Evolutionary conservation across 2,888 invertebrate genomes (phyloP).

Genomic region (Cosmorhoe ocellata): DNA sequence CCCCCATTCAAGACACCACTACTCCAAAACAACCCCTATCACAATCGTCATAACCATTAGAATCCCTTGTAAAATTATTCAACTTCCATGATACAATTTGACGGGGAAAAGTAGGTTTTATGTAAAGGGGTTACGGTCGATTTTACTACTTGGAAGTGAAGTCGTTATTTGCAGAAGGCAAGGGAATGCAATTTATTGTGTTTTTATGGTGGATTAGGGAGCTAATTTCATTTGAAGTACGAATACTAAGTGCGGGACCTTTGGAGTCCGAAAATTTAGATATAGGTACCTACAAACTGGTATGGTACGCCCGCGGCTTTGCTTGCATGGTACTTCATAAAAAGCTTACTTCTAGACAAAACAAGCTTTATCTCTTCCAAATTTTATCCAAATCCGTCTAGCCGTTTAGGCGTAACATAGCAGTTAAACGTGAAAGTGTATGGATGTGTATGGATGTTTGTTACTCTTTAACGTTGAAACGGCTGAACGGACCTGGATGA

Average conservation of each 20-base stretch:
- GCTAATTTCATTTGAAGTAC: slow-evolving; percentile 30
- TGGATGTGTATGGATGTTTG: too few relatives aligned
- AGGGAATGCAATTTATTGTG: slow-evolving; percentile 25
- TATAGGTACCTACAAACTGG: too few relatives aligned
- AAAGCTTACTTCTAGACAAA: too few relatives aligned
- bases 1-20: slow-evolving; percentile 22
- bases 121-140: slow-evolving; percentile 1
- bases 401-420: too few relatives aligned
- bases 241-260: background rate
- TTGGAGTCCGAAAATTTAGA: too few relatives aligned
- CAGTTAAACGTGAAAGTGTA: too few relatives aligned
- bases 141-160: slow-evolving; percentile 1
- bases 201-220: slow-evolving; percentile 35
- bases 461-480: too few relatives aligned
- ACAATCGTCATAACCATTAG: background rate
- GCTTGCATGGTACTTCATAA: too few relatives aligned
- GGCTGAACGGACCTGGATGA: too few relatives aligned
- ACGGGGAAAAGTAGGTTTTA: slow-evolving; percentile 14
- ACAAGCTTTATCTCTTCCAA: too few relatives aligned
- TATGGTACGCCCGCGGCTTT: too few relatives aligned
- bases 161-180: slow-evolving; percentile 25
- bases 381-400: too few relatives aligned
- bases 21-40: slow-evolving; percentile 31
- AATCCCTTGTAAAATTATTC: slow-evolving; percentile 13
- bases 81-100: background rate